Base-by-base conservation (phyloP, 2,888 invertebrate genomes). In the Drosophila koepferae region DNA sequence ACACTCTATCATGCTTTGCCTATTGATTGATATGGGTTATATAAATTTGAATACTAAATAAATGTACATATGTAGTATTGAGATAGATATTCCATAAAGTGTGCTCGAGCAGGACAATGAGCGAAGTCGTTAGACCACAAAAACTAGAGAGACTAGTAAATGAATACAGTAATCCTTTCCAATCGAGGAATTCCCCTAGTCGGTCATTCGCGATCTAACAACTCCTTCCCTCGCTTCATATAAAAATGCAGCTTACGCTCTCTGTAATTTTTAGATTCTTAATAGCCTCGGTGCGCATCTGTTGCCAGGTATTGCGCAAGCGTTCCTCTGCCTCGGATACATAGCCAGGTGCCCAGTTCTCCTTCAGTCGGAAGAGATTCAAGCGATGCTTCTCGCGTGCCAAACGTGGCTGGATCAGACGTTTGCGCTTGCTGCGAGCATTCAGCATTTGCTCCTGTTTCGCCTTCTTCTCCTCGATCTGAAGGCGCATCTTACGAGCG, bases 401-500 rank as follows among this genome's bases (percentile, higher is more conserved):
- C 93, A 91, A 95, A 95, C 70, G 95, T 93, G 82, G 96, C 95
- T 86, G 68, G 3, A 71, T 38, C 2, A 59, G 48, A n/a, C 78
- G 80, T 14, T 81, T 83, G 2, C 83, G 80, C 41, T 80, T 87
- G 36, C 54, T 46, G 5, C 60, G 66, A 0, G 79, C 70, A 3
- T 53, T 72, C 6, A 80, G 55, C 63, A 89, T 77, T 51, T 84
- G 93, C 86, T 75, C 86, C 69, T 91, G 87, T 44, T 86, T 89
- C 16, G 76, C 78, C 18, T 77, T 82, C 72, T 91, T 94, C 92
- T 69, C 93, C 90, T 72, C 92, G 72, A 84, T 91, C 86, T 96
- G 96, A 65, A 96, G 95, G 16, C 96, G 94, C 81, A 96, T 95
- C 23, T 95, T 93, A 44, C 95, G 94, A 0, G 96, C 95, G 58